Evolutionary conservation across 2,797 vertebrate species (phyloP), one percentile per base, ranked within the genome.

Genomic region (Semotilus atromaculatus): DNA sequence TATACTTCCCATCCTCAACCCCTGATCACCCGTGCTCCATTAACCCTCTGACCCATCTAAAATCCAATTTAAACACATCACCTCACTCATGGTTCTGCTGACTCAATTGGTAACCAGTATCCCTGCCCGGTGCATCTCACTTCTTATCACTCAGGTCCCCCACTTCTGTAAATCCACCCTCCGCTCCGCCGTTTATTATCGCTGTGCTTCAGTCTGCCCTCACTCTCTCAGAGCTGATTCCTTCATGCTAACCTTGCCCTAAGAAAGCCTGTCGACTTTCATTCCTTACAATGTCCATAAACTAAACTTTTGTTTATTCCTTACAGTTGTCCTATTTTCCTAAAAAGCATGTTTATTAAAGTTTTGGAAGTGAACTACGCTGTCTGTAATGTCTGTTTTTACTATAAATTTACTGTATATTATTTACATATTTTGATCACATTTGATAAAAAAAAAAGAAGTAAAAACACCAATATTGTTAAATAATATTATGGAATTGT

Each of bases 171-270:
- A 87, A 85, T 87, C 51, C 82, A 75, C 67, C 53, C n/a, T 58
- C 48, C 58, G 62, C 76, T 82, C 62, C 7, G 66, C 80, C 74
- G 81, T 29, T 82, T 81, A 85, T 88, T 87, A 86, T 88, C 84
- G 82, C n/a, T 66, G 72, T 48, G 81, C 79, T 68, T 64, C 88
- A 71, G 73, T 82, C 74, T 64, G 78, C 48, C 58, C 72, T 83
- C 43, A 6, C 55, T 72, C 29, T 66, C 80, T 86, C 48, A 36
- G 31, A 80, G 60, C 71, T 18, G 53, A 70, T 70, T 77, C 76
- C 76, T 67, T 86, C 66, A 53, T 74, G 48, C 40, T 86, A 86
- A 88, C 81, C 82, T 87, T 86, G 79, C 64, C 58, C 55, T 45
- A 51, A 78, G 81, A 40, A 73, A 76, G 81, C n/a, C 26, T 13